Evolutionary conservation across 2,888 invertebrate species (phyloP), one percentile per base, ranked within the genome.

Genomic region (Corbicula japonica): DNA sequence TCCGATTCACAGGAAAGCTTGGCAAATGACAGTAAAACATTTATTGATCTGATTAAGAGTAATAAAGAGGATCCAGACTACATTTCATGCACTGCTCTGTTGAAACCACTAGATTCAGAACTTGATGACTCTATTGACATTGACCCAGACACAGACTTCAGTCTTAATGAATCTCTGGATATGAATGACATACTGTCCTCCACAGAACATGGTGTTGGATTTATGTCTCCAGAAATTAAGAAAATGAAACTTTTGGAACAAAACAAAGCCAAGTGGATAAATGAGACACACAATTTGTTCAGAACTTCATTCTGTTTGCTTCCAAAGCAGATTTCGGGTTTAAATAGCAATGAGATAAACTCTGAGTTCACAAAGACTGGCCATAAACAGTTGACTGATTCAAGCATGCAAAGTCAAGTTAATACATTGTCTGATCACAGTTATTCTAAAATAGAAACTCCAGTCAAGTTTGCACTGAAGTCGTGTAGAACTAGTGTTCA

Each of bases 81-180:
- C 58, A 35, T 58, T 21, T 30, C 32, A 1, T 58, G 58, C 30
- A 44, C 62, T 10, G 62, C 78, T 1, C 54, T 78, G 15, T 68
- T 78, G n/a, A 63, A 73, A 1, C 78, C 78, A 28, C 41, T 78
- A 18, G 52, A 68, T 6, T 73, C 73, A 23, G 78, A 78, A 8
- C 60, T 78, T n/a, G 78, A 78, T 26, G 78, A 69, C 5, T 69
- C 73, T 12, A 28, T 78, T 18, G 78, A 78, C 12, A 78, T 78
- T 12, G 26, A 35, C 15, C 52, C 32, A 23, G 60, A 63, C 1
- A 23, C 38, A 28, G 78, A 73, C 35, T 50, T 78, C 6, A 78
- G 73, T 56, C 50, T 78, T 5, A 69, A 78, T 52, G 68, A 66
- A 30, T 78, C 78, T 10, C 30, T 78, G 2, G 73, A 78, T 58